Conservation (phyloP, 2,113 vertebrate genomes). For the Misgurnus mizolepis region DNA sequence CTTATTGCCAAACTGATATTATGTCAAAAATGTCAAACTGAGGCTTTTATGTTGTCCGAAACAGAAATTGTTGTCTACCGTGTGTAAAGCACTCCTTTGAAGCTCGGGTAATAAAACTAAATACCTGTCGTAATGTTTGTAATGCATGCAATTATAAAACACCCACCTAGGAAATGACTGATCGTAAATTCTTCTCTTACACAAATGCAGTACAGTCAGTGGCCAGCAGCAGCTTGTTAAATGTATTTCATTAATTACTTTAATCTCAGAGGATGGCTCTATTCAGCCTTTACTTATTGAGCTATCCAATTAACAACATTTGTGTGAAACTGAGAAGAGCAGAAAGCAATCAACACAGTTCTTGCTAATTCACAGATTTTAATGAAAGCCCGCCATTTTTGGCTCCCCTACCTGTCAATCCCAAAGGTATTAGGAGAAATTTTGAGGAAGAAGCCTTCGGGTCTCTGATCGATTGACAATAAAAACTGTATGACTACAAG, state of each 20-base stretch:
- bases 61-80: not conserved
- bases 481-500: not conserved
- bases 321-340: conserved; percentile 31
- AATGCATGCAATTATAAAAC: conserved; percentile 33
- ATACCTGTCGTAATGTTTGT: conserved; percentile 19
- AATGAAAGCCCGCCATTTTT: conserved; percentile 45
- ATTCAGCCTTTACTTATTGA: conserved; percentile 4
- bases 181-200: conserved; percentile 15
- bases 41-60: no score
- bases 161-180: not conserved
- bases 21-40: no score
- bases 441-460: not conserved
- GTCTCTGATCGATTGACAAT: not conserved
- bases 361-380: conserved; percentile 30
- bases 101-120: conserved; percentile 18
- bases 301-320: conserved; percentile 6
- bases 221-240: not conserved
- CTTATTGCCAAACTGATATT: no score
- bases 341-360: conserved; percentile 38
- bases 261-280: conserved; percentile 7
- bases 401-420: conserved; percentile 31
- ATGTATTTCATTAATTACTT: conserved; percentile 26
- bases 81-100: conserved; percentile 16
- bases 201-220: not conserved
- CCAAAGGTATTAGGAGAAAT: conserved; percentile 23